These are phyloP conservation scores for Chaetodon trifasciatus DNA, from an alignment of 2,797 vertebrate species.

Conservation along the genomic window DNA sequence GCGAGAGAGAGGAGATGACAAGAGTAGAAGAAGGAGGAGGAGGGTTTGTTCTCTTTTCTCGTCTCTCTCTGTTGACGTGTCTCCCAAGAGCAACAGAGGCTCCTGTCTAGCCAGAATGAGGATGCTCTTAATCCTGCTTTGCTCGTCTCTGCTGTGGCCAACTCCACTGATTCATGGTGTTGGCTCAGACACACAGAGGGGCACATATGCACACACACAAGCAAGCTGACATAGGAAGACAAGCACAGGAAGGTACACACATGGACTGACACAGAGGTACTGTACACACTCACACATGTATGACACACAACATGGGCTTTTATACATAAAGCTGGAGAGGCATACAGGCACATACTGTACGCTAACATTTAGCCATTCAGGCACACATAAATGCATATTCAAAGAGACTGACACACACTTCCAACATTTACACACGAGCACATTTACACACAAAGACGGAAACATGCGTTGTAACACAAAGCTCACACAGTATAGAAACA, in stretches of 20 bases:
- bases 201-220: slow-evolving; percentile 19
- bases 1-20: slow-evolving; percentile 57
- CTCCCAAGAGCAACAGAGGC: slow-evolving; percentile 67
- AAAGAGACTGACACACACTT: neutral
- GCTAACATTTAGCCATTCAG: neutral
- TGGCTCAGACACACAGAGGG: slow-evolving; percentile 48
- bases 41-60: slow-evolving; percentile 64
- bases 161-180: slow-evolving; percentile 61
- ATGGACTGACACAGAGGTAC: neutral
- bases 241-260: neutral
- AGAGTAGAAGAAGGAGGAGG: slow-evolving; percentile 44
- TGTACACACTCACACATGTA: neutral
- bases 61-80: slow-evolving; percentile 55
- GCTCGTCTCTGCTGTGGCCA: slow-evolving; percentile 65
- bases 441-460: neutral
- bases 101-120: slow-evolving; percentile 69
- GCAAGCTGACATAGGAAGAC: slow-evolving; percentile 21
- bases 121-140: slow-evolving; percentile 78
- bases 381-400: neutral
- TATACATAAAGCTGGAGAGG: neutral
- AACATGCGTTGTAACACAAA: no score
- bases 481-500: neutral
- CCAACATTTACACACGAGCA: neutral
- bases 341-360: neutral
- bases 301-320: neutral